Conservation (phyloP, 2,888 invertebrate species). For the Erebia ligea region DNA sequence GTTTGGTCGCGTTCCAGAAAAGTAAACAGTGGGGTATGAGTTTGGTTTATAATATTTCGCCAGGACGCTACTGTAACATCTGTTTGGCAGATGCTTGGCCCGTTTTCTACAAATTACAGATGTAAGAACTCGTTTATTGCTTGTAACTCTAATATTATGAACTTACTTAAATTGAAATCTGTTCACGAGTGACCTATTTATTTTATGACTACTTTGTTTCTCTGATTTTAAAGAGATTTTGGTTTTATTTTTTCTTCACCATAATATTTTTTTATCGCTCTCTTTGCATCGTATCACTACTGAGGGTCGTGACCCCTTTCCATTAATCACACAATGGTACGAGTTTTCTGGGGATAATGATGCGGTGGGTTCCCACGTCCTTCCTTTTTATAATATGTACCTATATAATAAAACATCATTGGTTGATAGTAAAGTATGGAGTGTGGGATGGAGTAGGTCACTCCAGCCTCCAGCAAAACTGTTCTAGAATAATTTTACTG, state of each 20-base stretch:
- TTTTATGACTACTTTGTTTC: slow-evolving; percentile 13
- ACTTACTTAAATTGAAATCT: slow-evolving; percentile 21
- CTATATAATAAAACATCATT: too few species aligned
- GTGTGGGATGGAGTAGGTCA: too few species aligned
- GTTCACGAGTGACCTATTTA: slow-evolving; percentile 24
- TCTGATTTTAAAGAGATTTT: background rate
- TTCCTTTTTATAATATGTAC: too few species aligned
- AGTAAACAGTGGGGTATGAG: slow-evolving; percentile 26
- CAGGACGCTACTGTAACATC: slow-evolving; percentile 53
- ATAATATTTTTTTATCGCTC: too few species aligned
- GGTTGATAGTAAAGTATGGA: too few species aligned
- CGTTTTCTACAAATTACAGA: slow-evolving; percentile 56
- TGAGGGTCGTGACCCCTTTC: too few species aligned
- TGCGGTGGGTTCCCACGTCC: too few species aligned
- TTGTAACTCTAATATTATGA: slow-evolving; percentile 22
- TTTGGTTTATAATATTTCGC: slow-evolving; percentile 49
- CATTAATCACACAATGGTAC: too few species aligned
- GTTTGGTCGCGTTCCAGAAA: slow-evolving; percentile 36
- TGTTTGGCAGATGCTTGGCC: slow-evolving; percentile 66
- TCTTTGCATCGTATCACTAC: too few species aligned
- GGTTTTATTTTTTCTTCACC: background rate
- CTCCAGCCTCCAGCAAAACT: too few species aligned
- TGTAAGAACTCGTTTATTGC: slow-evolving; percentile 45
- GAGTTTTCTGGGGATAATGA: too few species aligned
- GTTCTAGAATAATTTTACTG: too few species aligned